Base-by-base conservation (phyloP, 2,797 vertebrate species). In the Capromys pilorides region DNA sequence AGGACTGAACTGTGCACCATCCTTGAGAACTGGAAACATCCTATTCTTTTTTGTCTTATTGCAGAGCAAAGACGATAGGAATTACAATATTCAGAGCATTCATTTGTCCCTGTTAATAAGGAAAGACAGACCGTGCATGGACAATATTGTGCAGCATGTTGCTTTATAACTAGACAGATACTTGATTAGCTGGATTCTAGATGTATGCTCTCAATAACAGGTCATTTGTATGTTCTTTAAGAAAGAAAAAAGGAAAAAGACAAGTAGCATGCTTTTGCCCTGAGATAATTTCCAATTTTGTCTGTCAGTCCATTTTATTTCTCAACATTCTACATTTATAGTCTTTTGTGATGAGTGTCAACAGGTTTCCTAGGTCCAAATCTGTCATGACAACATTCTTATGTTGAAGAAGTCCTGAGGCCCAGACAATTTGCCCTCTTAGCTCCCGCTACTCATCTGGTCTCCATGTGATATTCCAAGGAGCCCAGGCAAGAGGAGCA, bases 281-380 rank as follows among this genome's bases (percentile, higher is more conserved):
- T n/a, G 45, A 59, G 64, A 62, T 45, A 66, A 31, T 82, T 92
- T 92, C 49, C n/a, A 75, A 5, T 83, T 81, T 91, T 49, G 57
- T 79, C 18, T 14, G 41, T 41, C 33, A 33, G 41, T 77, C 19
- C 14, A 12, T 5, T 90, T 88, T 88, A 28, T 28, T 61, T 61
- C 36, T 33, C 21, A 86, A 18, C 33, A 26, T 59, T 71, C 26
- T 84, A 7, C 4, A 64, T 67, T 11, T 73, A 33, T 33, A 81
- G 57, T 6, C 4, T 82, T 94, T 89, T 19, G 5, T 45, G 3
- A 82, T 57, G 7, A 73, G 22, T 49, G 24, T 77, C 45, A 83
- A 41, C 6, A 14, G 79, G 66, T 62, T 82, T 10, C 31, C 33
- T 31, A 49, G 90, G 22, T 18, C 39, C 36, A 31, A 9, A 33